Conservation (phyloP, 1,140 invertebrate genomes). For the Reticulitermes speratus region DNA sequence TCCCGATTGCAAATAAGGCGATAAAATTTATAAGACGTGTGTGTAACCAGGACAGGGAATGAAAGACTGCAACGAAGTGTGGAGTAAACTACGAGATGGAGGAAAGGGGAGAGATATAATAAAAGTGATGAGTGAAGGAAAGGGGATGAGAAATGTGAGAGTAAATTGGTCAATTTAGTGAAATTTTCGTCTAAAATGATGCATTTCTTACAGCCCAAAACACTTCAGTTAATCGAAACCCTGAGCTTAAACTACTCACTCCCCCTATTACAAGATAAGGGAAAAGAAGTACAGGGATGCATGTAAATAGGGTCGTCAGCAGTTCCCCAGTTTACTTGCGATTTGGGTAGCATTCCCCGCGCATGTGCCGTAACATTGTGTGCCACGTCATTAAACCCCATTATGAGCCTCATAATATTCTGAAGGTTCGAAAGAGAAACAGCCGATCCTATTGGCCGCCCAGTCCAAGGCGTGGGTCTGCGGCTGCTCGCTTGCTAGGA, state of each 20-base stretch:
- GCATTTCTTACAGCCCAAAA: constrained; percentile 2
- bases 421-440: no score
- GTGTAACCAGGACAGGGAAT: not conserved
- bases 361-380: no score
- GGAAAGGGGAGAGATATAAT: not conserved
- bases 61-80: not conserved
- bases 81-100: not conserved
- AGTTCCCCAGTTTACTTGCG: not conserved
- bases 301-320: not conserved
- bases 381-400: no score
- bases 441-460: no score
- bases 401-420: no score
- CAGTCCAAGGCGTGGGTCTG: no score
- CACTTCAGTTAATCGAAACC: constrained; percentile 9
- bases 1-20: no score
- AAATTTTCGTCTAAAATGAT: not conserved
- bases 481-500: no score
- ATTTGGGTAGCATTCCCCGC: no score
- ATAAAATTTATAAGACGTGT: no score
- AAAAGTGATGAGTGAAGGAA: not conserved
- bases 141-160: not conserved
- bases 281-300: not conserved
- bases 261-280: not conserved
- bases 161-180: not conserved
- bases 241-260: not conserved